Evolutionary conservation across 1,140 invertebrate species (phyloP), one percentile per base, ranked within the genome.

Genomic region (Cheumatopsyche charites): DNA sequence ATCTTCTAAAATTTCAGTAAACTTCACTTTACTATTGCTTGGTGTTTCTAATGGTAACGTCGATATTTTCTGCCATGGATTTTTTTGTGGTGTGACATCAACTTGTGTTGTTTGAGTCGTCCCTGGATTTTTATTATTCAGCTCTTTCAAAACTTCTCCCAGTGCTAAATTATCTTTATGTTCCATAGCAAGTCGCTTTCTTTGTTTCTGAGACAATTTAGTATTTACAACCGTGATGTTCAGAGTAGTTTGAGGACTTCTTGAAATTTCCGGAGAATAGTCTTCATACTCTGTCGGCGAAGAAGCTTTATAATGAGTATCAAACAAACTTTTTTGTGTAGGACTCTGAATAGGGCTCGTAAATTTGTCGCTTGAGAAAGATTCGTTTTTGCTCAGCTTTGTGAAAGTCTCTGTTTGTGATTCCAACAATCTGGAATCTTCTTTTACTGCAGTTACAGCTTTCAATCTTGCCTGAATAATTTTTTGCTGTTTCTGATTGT

Each of bases 191-290:
- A 86, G 75, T 73, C 83, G 86, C 76, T 88, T 89, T 15, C 87
- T 79, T 78, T 89, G 87, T 71, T 88, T 89, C 74, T 89, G 88
- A 7, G 88, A 89, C 19, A 89, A 67, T 78, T 86, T 88, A n/a
- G 82, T 81, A 41, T 82, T 82, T 47, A 82, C 75, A 62, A 81
- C 80, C 52, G 77, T 82, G 55, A 84, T 80, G 45, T 81, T 75
- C 13, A 84, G 66, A 67, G 79, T 79, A 0, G 79, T 77, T 72
- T 81, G 80, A 15, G 79, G 78, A 62, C 79, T 79, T 36, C 76
- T 75, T 52, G 75, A 72, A 47, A 78, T 21, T 19, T 52, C 15
- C 15, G 65, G 61, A 77, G 77, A 23, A 17, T 61, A 3, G 26
- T 71, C 21, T 7, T 62, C 23, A 41, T 79, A 80, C 1, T 80